These are phyloP conservation scores for Malacoctenus gilli DNA, from an alignment of 2,797 vertebrate species.

Conservation along the genomic window DNA sequence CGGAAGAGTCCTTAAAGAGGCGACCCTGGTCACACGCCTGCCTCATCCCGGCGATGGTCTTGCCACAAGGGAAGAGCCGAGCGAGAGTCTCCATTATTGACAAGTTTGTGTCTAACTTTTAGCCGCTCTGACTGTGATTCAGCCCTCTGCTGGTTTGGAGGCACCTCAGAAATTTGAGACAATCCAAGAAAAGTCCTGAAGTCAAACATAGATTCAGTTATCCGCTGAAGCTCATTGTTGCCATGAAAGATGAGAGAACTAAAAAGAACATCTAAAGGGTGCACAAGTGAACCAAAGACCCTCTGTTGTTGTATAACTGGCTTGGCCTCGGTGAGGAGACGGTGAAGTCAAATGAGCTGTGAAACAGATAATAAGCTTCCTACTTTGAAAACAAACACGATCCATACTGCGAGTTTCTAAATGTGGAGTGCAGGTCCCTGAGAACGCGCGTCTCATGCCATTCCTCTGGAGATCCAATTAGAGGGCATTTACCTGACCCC, in stretches of 20 bases:
- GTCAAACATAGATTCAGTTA: conserved; percentile 29
- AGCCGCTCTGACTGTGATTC: conserved; percentile 1
- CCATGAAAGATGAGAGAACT: neutral
- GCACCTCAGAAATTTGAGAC: conserved; percentile 34
- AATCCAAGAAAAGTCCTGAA: conserved; percentile 38
- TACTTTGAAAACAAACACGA: conserved; percentile 17
- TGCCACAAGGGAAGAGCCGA: conserved; percentile 40
- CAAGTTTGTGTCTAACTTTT: conserved; percentile 12
- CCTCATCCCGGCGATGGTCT: conserved; percentile 44
- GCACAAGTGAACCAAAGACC: conserved; percentile 9
- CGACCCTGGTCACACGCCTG: conserved; percentile 34
- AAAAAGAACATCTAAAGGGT: neutral
- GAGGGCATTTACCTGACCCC: conserved; percentile 58
- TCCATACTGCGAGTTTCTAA: conserved; percentile 12
- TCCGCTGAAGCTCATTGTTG: neutral
- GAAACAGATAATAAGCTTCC: conserved; percentile 28
- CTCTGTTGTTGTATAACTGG: too few species aligned
- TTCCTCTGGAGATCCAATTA: conserved; percentile 68
- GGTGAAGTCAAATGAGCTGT: conserved; percentile 13
- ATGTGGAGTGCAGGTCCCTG: conserved; percentile 29
- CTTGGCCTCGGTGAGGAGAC: conserved; percentile 9
- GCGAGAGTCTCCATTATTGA: conserved; percentile 45
- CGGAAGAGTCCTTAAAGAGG: conserved; percentile 30
- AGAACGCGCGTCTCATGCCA: conserved; percentile 38
- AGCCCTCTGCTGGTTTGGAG: conserved; percentile 29